Percentiles rank a stretch among this genome's conserved stretches.
Conservation (phyloP, 2,797 vertebrate species). For the Trichosurus vulpecula region DNA sequence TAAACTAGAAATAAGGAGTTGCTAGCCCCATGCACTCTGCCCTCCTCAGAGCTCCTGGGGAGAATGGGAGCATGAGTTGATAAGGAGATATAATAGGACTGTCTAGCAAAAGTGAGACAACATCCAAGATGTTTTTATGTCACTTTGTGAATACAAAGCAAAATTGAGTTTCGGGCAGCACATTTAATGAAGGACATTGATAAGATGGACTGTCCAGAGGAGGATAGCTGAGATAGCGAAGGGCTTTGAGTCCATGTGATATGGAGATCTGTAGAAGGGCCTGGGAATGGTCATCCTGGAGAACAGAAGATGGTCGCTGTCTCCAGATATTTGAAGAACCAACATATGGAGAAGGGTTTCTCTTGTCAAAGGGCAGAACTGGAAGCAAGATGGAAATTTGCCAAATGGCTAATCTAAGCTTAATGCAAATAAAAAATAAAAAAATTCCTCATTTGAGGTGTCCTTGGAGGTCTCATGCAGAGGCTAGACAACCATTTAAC, state of each 20-base stretch:
- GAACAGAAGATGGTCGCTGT: not conserved
- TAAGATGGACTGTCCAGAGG: not conserved
- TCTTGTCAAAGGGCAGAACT: rapidly evolving
- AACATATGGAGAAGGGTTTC: not conserved
- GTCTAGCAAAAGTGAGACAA: not conserved
- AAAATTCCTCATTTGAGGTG: not conserved
- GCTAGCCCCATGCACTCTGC: not conserved
- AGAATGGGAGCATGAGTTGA: not conserved
- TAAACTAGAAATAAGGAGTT: not conserved
- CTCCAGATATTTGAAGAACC: not conserved
- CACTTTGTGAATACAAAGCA: not conserved
- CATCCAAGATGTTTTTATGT: not conserved
- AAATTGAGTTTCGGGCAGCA: not conserved
- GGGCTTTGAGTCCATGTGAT: no score
- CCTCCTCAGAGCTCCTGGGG: not conserved
- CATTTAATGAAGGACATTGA: not conserved
- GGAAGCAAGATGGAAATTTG: not conserved
- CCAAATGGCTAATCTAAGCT: not conserved
- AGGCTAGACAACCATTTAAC: not conserved
- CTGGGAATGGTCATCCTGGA: no score
- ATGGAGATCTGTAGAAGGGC: not conserved
- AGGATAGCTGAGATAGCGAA: not conserved
- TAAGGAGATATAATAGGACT: not conserved
- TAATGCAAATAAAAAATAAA: not conserved
- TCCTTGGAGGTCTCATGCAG: not conserved